Base-by-base conservation (phyloP, 2,888 invertebrate genomes). In the Ichneumoninae sp. region DNA sequence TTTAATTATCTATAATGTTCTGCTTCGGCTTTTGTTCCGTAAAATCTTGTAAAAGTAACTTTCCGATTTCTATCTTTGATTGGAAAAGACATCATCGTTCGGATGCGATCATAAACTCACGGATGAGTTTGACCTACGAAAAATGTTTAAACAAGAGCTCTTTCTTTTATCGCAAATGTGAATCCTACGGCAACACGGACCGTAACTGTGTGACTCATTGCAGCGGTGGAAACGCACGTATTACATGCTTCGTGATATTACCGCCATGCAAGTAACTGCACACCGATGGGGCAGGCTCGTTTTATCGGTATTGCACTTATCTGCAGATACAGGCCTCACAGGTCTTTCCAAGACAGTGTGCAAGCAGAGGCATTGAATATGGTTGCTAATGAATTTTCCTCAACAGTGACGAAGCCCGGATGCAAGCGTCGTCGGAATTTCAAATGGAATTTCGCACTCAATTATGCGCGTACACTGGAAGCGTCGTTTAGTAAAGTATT, bases 81-180 rank as follows among this genome's bases (percentile, higher is more conserved):
- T 26, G 13, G 3, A 57, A 3, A 22, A 57, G 26, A 57, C 4
- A 10, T 10, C 13, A 47, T 57, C 10, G 22, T 8, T 57, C 57
- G 4, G 22, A 62, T 16, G 5, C 4, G 30, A 16, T 40, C 13
- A 13, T 50, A 75, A 52, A 62, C 33, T 62, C 33, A 26, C 47
- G 47, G 30, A 62, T 19, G 5, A 50, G n/a, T 30, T 74, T 40
- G 57, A 50, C 16, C 13, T 3, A 44, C n/a, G 19, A 62, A 60
- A 47, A 62, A 74, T 50, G 10, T 74, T 44, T 62, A 30, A 13
- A 57, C 26, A 22, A 26, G 50, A 22, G 26, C 40, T 57, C 44
- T n/a, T 33, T 62, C n/a, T 30, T 44, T 54, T 50, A 52, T 65
- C 75, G 75, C 52, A 47, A 22, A 50, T 22, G 65, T 65, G 50